These are phyloP conservation scores for Gastracanthus pulcherrimus DNA, from an alignment of 2,888 invertebrate species.

Conservation along the genomic window DNA sequence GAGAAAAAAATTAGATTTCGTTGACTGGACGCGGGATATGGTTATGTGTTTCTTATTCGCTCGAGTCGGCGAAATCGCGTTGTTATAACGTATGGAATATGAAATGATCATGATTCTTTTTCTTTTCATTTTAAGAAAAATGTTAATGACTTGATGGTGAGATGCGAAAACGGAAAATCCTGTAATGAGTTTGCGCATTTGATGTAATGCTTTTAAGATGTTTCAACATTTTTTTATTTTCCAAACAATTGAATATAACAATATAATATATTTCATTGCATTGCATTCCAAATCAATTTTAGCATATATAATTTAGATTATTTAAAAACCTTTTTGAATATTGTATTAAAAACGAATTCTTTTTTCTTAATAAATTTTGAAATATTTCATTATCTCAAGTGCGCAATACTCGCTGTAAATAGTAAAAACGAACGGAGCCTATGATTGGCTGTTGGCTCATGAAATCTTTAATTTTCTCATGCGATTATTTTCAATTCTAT, in stretches of 20 bases:
- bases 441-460: conserved; percentile 9
- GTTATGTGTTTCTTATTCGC: conserved; percentile 10
- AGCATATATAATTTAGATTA: too few species aligned
- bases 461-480: background rate
- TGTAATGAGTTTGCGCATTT: conserved; percentile 6
- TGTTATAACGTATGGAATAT: conserved; percentile 15
- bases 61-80: conserved; percentile 19
- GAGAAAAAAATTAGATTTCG: conserved; percentile 30
- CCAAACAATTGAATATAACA: background rate
- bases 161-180: background rate
- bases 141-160: background rate
- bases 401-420: conserved; percentile 21
- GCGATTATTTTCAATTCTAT: background rate
- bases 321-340: too few species aligned
- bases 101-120: background rate
- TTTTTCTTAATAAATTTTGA: background rate
- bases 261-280: too few species aligned
- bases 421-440: background rate
- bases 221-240: background rate
- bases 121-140: background rate
- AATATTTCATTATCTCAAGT: background rate
- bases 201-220: background rate
- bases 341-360: too few species aligned
- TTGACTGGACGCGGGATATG: background rate
- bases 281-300: too few species aligned